Base-by-base conservation (phyloP, 2,888 invertebrate species). In the Pollenia angustigena region DNA sequence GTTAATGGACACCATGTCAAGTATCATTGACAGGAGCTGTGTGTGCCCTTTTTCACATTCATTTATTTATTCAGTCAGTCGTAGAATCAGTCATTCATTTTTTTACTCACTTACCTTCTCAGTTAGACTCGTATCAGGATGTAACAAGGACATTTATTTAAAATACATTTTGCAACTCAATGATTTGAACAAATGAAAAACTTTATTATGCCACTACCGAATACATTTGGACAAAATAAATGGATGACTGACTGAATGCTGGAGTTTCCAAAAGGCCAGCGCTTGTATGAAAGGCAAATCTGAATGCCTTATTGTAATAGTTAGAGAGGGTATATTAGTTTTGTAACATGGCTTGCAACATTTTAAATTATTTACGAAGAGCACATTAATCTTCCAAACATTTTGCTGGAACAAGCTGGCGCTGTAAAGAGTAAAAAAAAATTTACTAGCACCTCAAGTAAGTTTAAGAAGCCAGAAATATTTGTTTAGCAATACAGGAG, bases 1-100 rank as follows among this genome's bases (percentile, higher is more conserved):
- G 50, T 85, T 87, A 88, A 88, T 85, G 88, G 85, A 87, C 85
- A 83, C 85, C 80, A 62, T 87, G 83, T 87, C 87, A 87, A 88
- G 87, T 81, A 81, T 71, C 86, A 87, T 88, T 85, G 88, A 85
- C 88, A 88, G 71, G 75, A 87, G 71, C 72, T 80, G 80, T 80
- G 81, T 66, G 76, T 68, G 72, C 75, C 75, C 72, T 79, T 75
- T 69, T 80, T 58, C 46, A 52, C 71, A 86, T 69, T 79, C 68
- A 74, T 82, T 86, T 69, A 48, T 56, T 71, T 48, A 76, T 52
- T 3, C 56, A 16, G 58, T 54, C 62, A 71, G 69, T 80, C 56
- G 46, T 50, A 69, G 40, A 40, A 54, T 62, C 56, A 62, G 69
- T 56, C 66, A 84, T 74, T 68, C 66, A 50, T 76, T 60, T 52